Percentiles rank a stretch among this genome's conserved stretches.
Conservation (phyloP, 2,888 invertebrate genomes). For the Diloba caeruleocephala region DNA sequence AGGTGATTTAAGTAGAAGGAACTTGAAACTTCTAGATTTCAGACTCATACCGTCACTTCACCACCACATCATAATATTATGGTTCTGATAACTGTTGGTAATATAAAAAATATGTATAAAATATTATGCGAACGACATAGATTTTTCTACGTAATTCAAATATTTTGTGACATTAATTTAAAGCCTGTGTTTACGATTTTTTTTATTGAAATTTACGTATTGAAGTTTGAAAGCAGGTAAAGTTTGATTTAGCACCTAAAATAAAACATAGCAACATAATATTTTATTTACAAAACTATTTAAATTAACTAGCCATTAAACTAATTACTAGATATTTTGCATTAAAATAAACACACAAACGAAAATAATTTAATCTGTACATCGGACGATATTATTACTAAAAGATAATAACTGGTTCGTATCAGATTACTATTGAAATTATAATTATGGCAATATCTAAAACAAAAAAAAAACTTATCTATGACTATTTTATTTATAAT, state of each 20-base stretch:
- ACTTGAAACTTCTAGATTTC: conserved; percentile 74
- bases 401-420: conserved; percentile 74
- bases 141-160: conserved; percentile 45
- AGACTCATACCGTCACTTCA: conserved; percentile 81
- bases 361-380: conserved; percentile 87
- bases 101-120: conserved; percentile 61
- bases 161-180: conserved; percentile 77
- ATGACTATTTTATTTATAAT: conserved; percentile 63
- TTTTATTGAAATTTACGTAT: conserved; percentile 48
- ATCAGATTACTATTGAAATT: conserved; percentile 68
- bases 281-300: conserved; percentile 83
- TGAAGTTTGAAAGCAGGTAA: conserved; percentile 60
- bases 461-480: conserved; percentile 63
- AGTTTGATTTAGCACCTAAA: conserved; percentile 83
- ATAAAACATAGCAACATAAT: conserved; percentile 81
- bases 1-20: conserved; percentile 89
- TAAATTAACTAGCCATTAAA: conserved; percentile 79
- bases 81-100: conserved; percentile 87
- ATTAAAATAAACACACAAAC: conserved; percentile 79
- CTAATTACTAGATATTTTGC: conserved; percentile 76
- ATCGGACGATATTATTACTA: conserved; percentile 70
- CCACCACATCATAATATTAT: conserved; percentile 73
- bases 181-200: conserved; percentile 65
- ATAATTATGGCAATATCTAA: conserved; percentile 81
- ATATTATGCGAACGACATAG: conserved; percentile 49